These are phyloP conservation scores for Tinea semifulvella DNA, from an alignment of 2,888 invertebrate genomes.

Conservation along the genomic window DNA sequence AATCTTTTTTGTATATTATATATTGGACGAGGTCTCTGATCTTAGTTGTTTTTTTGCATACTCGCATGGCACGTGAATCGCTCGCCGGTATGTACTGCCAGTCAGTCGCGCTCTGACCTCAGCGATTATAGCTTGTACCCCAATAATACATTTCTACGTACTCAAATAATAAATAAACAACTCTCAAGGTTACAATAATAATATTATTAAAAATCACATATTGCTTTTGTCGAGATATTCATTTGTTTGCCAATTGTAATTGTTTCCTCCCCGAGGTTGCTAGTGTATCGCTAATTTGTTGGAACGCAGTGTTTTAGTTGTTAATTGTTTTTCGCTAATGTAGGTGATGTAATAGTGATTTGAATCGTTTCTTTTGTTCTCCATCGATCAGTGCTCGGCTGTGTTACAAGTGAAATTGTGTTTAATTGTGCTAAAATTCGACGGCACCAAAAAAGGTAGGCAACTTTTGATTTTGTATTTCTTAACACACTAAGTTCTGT, in stretches of 20 bases:
- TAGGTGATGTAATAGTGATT: conserved; percentile 14
- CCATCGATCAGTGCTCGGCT: neutral
- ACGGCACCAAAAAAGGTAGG: too few relatives aligned
- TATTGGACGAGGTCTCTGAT: too few relatives aligned
- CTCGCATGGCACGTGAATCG: conserved; percentile 54
- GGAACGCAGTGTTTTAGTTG: neutral
- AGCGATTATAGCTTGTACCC: conserved; percentile 43
- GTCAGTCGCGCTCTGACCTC: conserved; percentile 55
- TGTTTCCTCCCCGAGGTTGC: too few relatives aligned
- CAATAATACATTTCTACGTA: neutral
- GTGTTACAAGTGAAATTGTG: neutral
- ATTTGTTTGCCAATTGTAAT: too few relatives aligned
- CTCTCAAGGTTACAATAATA: too few relatives aligned
- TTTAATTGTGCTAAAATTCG: too few relatives aligned
- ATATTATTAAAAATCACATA: too few relatives aligned
- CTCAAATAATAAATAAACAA: too few relatives aligned
- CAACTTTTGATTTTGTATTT: too few relatives aligned
- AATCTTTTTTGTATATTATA: too few relatives aligned
- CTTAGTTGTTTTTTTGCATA: conserved; percentile 60
- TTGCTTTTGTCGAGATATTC: too few relatives aligned
- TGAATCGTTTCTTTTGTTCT: conserved; percentile 5
- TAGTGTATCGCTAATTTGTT: conserved; percentile 2
- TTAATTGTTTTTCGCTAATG: conserved; percentile 38
- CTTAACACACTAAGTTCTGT: too few relatives aligned
- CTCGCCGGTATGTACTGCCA: conserved; percentile 44